These are phyloP conservation scores for Calvadosia cruxmelitensis DNA, from an alignment of 30 jellyfish, hydroid and myxozoan species.

Conservation along the genomic window DNA sequence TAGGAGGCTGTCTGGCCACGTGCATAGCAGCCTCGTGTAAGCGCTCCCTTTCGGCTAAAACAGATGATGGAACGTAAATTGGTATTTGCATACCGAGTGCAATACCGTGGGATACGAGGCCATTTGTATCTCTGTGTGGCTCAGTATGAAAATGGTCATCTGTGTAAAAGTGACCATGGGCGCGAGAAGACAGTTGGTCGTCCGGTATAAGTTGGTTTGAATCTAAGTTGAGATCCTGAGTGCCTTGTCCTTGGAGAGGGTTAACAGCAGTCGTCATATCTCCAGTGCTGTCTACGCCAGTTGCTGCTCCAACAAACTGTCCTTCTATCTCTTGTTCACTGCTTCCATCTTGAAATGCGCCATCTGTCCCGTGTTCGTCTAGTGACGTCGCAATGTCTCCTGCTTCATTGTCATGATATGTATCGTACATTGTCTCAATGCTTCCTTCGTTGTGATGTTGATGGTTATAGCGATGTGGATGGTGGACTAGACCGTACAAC, in stretches of 20 bases:
- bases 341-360: constrained; percentile 14
- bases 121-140: neutral
- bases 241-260: constrained; percentile 1
- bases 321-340: neutral
- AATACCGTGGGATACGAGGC: no score
- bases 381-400: constrained; percentile 24
- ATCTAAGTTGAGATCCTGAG: neutral
- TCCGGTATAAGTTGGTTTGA: neutral
- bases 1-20: neutral
- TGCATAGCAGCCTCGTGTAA: neutral
- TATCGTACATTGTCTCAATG: constrained; percentile 24
- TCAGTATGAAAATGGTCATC: constrained; percentile 1
- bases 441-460: constrained; percentile 13
- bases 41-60: neutral
- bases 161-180: neutral
- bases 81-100: neutral
- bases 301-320: neutral
- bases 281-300: neutral
- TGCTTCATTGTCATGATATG: constrained; percentile 15
- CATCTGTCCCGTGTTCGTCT: constrained; percentile 37
- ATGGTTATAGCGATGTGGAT: constrained; percentile 12
- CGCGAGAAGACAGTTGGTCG: neutral
- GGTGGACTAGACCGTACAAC: constrained; percentile 8
- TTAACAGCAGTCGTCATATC: neutral
- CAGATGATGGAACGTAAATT: neutral